Evolutionary conservation across 2,797 vertebrate species (phyloP).

Genomic region (Microctenopoma lineatum): DNA sequence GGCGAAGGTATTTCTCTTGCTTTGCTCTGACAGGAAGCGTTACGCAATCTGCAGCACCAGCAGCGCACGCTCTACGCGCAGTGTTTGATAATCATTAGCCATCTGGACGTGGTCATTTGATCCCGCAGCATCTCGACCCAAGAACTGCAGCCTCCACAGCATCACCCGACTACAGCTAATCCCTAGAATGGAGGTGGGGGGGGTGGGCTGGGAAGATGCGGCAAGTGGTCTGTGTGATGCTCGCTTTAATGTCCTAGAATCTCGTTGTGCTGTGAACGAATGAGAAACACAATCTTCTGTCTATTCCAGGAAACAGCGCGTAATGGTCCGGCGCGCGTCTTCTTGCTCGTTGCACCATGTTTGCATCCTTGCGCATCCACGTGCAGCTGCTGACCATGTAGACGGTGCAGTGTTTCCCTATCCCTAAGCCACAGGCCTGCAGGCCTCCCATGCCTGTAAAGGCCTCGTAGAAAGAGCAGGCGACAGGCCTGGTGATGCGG

Average conservation of each 20-base stretch:
- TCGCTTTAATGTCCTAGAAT: constrained; percentile 39
- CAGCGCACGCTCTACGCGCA: constrained; percentile 62
- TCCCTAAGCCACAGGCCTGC: constrained; percentile 22
- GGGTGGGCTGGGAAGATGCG: constrained; percentile 49
- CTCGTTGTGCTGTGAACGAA: background rate
- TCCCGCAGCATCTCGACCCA: constrained; percentile 75
- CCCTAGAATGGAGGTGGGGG: constrained; percentile 33
- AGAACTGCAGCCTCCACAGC: constrained; percentile 75
- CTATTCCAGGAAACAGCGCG: constrained; percentile 1
- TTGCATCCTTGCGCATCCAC: background rate
- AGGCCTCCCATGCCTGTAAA: constrained; percentile 36
- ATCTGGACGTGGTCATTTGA: constrained; percentile 87
- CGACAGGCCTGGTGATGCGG: background rate
- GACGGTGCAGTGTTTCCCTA: background rate
- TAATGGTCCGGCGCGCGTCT: background rate
- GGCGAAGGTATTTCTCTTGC: constrained; percentile 44
- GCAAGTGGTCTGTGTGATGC: constrained; percentile 23
- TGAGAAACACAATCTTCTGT: background rate
- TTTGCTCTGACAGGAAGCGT: constrained; percentile 34
- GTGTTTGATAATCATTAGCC: constrained; percentile 77
- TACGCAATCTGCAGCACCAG: constrained; percentile 50
- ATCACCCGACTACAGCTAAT: constrained; percentile 70
- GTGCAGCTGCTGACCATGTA: constrained; percentile 14
- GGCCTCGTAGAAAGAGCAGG: constrained; percentile 4
- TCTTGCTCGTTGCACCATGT: background rate